phyloP scores from a whole-genome alignment of 2,888 invertebrate species.

The Mimumesa dahlbomi region DNA sequence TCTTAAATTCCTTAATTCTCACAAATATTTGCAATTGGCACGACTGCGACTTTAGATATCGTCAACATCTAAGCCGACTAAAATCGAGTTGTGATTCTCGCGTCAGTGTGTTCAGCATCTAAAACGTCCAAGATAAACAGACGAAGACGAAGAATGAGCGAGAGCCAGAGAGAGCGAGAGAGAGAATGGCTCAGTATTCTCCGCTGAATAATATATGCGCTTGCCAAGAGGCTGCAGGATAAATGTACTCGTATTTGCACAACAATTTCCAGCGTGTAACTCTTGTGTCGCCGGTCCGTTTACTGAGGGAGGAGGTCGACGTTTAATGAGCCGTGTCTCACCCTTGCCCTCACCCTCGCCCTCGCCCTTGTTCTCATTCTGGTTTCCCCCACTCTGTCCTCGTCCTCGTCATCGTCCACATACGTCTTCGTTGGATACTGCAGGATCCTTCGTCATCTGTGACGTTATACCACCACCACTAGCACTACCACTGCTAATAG shows the following conservation, averaged over 20 bases:
- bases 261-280: conserved; percentile 67
- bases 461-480: conserved; percentile 4
- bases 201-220: conserved; percentile 72
- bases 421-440: conserved; percentile 39
- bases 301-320: conserved; percentile 58
- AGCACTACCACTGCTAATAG: no score
- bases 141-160: not conserved
- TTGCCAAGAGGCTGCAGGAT: conserved; percentile 61
- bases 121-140: conserved; percentile 23
- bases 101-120: conserved; percentile 17
- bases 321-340: conserved; percentile 66
- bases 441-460: conserved; percentile 40
- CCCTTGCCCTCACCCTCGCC: conserved; percentile 51
- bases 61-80: not conserved
- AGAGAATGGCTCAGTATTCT: conserved; percentile 45
- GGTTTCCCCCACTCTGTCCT: conserved; percentile 11
- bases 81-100: conserved; percentile 29
- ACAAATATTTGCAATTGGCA: no score
- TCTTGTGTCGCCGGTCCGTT: conserved; percentile 57
- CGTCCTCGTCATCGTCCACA: conserved; percentile 6
- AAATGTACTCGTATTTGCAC: conserved; percentile 69
- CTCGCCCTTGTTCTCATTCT: conserved; percentile 19
- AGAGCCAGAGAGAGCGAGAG: not conserved
- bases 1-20: no score
- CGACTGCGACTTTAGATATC: no score